These are phyloP conservation scores for Nothura maculosa DNA, from an alignment of 2,797 vertebrate genomes.

Conservation along the genomic window DNA sequence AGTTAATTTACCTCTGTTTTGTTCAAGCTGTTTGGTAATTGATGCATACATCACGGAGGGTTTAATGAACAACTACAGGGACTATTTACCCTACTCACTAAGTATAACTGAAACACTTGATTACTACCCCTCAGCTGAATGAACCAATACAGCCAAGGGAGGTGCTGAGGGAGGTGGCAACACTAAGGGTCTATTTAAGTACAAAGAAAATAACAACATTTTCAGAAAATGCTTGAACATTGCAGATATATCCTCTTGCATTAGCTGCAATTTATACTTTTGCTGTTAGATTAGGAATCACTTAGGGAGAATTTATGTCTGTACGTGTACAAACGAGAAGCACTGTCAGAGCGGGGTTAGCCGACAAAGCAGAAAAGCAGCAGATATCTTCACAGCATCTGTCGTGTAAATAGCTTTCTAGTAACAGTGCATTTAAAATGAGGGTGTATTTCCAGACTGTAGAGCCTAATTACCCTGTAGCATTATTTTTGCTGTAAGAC, in stretches of 20 bases:
- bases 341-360: conserved; percentile 42
- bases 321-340: background rate
- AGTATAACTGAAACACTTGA: conserved; percentile 76
- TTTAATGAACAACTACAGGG: conserved; percentile 83
- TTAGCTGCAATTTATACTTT: conserved; percentile 69
- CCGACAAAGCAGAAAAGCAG: conserved; percentile 59
- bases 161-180: background rate
- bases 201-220: conserved; percentile 59
- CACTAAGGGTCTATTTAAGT: background rate
- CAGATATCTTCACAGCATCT: conserved; percentile 72
- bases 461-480: conserved; percentile 67
- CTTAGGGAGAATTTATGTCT: conserved; percentile 58
- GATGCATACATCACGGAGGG: conserved; percentile 80
- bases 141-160: conserved; percentile 25
- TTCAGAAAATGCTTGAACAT: conserved; percentile 36
- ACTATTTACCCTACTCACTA: conserved; percentile 81
- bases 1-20: conserved; percentile 85
- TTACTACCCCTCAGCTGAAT: conserved; percentile 70
- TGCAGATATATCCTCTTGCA: conserved; percentile 46
- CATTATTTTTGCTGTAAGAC: conserved; percentile 61
- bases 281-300: conserved; percentile 3
- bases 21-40: conserved; percentile 85
- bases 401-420: conserved; percentile 64
- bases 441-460: conserved; percentile 30
- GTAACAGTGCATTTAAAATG: conserved; percentile 69